These are phyloP conservation scores for Mormyrus iriodes DNA, from an alignment of 2,113 vertebrate species.

Conservation along the genomic window DNA sequence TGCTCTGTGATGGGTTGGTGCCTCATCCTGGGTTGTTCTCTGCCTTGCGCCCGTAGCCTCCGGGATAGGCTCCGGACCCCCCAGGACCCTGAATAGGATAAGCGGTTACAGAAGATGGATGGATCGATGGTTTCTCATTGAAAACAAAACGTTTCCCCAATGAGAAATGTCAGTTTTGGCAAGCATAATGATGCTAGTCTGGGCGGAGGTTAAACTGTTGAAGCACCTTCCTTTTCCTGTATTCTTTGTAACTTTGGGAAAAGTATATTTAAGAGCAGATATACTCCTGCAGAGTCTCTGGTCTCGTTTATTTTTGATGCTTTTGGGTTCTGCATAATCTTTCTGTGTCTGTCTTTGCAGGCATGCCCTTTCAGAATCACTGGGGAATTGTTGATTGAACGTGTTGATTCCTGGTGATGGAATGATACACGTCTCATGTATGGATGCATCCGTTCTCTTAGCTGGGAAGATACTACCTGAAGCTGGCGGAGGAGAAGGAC, in stretches of 20 bases:
- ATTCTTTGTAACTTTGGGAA: neutral
- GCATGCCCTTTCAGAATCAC: neutral
- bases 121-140: neutral
- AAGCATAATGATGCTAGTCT: neutral
- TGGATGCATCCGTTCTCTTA: constrained; percentile 43
- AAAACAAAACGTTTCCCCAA: neutral
- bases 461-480: constrained; percentile 80
- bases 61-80: no score
- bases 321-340: neutral
- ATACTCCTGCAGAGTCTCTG: neutral
- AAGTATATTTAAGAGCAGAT: neutral
- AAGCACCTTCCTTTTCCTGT: neutral
- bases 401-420: neutral
- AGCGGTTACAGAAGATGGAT: no score
- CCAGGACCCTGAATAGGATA: no score
- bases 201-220: neutral
- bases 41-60: no score
- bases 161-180: neutral
- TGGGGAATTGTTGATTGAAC: neutral
- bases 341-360: neutral
- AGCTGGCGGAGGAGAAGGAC: constrained; percentile 67
- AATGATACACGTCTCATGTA: neutral
- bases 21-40: no score
- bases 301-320: neutral
- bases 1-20: no score